Base-by-base conservation (phyloP, 2,888 invertebrate genomes). In the Fragum whitleyi region DNA sequence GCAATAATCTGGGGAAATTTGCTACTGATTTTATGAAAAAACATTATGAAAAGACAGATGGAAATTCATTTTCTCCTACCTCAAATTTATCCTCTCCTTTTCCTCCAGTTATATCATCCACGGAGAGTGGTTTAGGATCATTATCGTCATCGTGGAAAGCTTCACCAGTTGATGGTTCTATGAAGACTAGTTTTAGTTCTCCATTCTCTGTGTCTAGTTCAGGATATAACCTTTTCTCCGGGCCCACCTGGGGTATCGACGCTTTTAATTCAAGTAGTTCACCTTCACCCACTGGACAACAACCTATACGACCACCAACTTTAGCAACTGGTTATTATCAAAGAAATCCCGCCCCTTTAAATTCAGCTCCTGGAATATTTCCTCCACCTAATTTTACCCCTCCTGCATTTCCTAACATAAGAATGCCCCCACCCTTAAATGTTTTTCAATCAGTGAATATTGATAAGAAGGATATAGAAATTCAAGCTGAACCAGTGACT, bases 1-100 rank as follows among this genome's bases (percentile, higher is more conserved):
- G 79, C 47, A 81, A 75, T 36, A 83, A 82, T 55, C 82, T 82
- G 62, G 84, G 85, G 42, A 77, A 75, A 59, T 85, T 78, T 77
- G 81, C 84, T 9, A 80, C 77, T 61, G 82, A 86, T 62, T 87
- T 82, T 74, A 88, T 87, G 88, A 88, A 87, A 79, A 80, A 68
- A 28, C 84, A 86, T 84, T 88, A 88, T 77, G 77, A 85, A 32
- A 81, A 86, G 67, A 32, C 65, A 26, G 77, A 75, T 28, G 65
- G 53, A 7, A 61, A 21, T 71, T 21, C 53, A 9, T 32, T 42
- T 71, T 77, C 84, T 53, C 83, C 79, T 16, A 77, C 83, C 9
- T 83, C 77, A n/a, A 74, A 65, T 67, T 32, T 61, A 29, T 28
- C 61, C 28, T 61, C 61, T 29, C 61, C 61, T 61, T 61, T 61